Base-by-base conservation (phyloP, 2,797 vertebrate genomes). In the Gallinago stenura region DNA sequence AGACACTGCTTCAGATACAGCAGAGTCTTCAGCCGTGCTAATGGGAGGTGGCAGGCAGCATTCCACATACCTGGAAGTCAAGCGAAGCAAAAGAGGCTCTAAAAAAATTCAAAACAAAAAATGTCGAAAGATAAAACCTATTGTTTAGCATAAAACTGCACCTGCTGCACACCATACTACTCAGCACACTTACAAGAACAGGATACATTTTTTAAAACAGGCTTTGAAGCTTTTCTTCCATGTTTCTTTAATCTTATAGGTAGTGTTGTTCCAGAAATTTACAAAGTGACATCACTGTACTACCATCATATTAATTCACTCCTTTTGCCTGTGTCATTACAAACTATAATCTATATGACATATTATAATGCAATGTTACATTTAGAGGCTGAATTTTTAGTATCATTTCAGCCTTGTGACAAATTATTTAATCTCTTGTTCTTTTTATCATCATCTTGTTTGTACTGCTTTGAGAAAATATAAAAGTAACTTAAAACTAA, bases 11-110 rank as follows among this genome's bases (percentile, higher is more conserved):
- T 92, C 79, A 11, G 68, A 79, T 18, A 99, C 94, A 12, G 98
- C 98, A 19, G 93, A 61, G 4, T 73, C 51, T 24, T 98, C 98
- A 24, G 99, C 99, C 83, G 97, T 82, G 95, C 98, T 98, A 73
- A 99, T 8, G 8, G 99, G 99, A 91, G 99, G 98, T 45, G 98
- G 95, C n/a, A 98, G 94, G 97, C 99, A 99, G 94, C 99, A 99
- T 25, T 96, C 90, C 20, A 73, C 0, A 0, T 95, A 98, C 65
- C 98, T 98, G 54, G n/a, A 78, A 96, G 64, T n/a, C 26, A 97
- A 76, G 81, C 15, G 65, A 65, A 94, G 89, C 33, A 86, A 33
- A 37, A 66, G 7, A 89, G 7, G 9, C 8, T 90, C 39, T 93
- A 1, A 79, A 92, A 84, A 54, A 69, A 48, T 22, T 35, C n/a